Evolutionary conservation across 2,797 vertebrate species (phyloP).

Genomic region (Sparus aurata): DNA sequence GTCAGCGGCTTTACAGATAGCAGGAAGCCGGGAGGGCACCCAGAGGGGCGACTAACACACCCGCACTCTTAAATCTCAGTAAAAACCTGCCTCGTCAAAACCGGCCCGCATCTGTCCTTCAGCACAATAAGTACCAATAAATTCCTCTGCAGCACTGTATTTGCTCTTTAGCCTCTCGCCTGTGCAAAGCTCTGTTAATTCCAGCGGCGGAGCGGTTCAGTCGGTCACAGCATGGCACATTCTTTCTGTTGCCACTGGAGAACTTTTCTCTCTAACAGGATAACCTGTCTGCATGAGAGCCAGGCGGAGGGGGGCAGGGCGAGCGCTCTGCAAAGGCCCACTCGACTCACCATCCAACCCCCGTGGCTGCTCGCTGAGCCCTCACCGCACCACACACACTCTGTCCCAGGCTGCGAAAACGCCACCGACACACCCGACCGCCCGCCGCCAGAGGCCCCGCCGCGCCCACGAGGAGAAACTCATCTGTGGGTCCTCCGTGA

Average conservation of each 20-base stretch:
- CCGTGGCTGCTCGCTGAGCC: constrained; percentile 75
- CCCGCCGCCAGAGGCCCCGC: constrained; percentile 48
- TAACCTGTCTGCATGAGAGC: constrained; percentile 75
- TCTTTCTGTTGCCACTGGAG: constrained; percentile 88
- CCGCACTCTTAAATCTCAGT: constrained; percentile 60
- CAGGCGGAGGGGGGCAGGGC: constrained; percentile 53
- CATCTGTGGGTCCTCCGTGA: not conserved
- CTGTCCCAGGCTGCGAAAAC: constrained; percentile 9
- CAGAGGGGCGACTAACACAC: constrained; percentile 51
- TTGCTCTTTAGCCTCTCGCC: constrained; percentile 71
- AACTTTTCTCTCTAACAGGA: constrained; percentile 84
- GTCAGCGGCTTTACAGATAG: constrained; percentile 61
- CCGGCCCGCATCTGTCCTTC: constrained; percentile 65
- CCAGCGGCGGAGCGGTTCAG: constrained; percentile 74
- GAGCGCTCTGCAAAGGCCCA: constrained; percentile 65
- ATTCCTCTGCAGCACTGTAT: constrained; percentile 75
- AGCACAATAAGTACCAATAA: constrained; percentile 75
- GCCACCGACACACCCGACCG: constrained; percentile 60
- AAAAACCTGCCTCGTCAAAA: constrained; percentile 57
- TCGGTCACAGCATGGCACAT: constrained; percentile 82
- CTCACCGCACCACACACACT: constrained; percentile 68
- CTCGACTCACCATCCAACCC: constrained; percentile 78
- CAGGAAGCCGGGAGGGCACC: constrained; percentile 57
- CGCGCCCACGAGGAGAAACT: constrained; percentile 20
- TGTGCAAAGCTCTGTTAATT: constrained; percentile 79